Evolutionary conservation across 2,797 vertebrate species (phyloP).

Genomic region (Myotis daubentonii): DNA sequence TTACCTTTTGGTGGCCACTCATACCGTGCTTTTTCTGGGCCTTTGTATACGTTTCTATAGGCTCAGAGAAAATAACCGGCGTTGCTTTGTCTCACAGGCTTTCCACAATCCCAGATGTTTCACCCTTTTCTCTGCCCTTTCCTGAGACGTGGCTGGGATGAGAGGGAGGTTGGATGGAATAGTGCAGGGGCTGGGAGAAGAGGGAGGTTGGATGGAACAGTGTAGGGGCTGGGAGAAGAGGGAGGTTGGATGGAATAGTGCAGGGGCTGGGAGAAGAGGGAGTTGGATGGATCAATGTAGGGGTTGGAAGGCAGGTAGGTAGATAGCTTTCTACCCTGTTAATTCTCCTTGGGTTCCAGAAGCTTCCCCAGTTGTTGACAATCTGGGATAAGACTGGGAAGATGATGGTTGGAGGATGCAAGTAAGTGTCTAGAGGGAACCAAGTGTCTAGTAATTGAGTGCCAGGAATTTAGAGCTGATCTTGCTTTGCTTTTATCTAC

Average conservation of each 20-base stretch:
- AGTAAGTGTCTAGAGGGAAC: neutral
- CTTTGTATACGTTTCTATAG: neutral
- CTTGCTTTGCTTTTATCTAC: neutral
- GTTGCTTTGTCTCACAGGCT: neutral
- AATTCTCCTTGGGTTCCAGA: neutral
- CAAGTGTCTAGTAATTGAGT: neutral
- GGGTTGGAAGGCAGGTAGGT: neutral
- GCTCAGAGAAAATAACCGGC: neutral
- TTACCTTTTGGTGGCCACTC: neutral
- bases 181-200: neutral
- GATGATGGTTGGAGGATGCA: neutral
- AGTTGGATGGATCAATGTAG: too few relatives aligned
- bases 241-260: too few relatives aligned
- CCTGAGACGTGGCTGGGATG: neutral
- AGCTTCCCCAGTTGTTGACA: neutral
- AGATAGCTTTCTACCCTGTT: neutral
- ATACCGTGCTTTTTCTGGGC: neutral
- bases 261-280: too few relatives aligned
- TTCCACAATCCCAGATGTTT: neutral
- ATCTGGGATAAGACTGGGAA: neutral
- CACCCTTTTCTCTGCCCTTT: neutral
- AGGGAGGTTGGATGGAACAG: neutral
- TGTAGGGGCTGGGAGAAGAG: too few relatives aligned
- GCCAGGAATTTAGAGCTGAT: too few relatives aligned
- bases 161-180: neutral